Evolutionary conservation across 1,140 invertebrate genomes (phyloP).

Genomic region (Sitobion miscanthi): DNA sequence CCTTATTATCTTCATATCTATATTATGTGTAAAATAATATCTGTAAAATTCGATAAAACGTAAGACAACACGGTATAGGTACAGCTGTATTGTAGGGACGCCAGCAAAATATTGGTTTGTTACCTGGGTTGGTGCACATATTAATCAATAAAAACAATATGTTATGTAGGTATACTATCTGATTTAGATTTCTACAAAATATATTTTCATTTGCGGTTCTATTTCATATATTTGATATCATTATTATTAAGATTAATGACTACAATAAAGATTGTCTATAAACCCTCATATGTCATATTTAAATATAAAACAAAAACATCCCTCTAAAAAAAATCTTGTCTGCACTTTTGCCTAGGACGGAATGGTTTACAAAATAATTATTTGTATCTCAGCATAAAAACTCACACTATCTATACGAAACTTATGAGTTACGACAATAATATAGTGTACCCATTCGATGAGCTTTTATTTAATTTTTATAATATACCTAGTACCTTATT

Average conservation of each 20-base stretch:
- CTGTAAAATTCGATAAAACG: neutral
- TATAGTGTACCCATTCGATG: neutral
- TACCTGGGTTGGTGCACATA: neutral
- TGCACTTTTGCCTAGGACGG: no score
- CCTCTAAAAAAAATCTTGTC: no score
- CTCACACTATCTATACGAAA: neutral
- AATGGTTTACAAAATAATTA: neutral
- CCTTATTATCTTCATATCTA: no score
- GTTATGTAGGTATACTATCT: no score
- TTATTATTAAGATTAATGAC: no score
- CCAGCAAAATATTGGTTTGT: neutral
- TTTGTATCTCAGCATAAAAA: neutral
- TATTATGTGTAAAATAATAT: no score
- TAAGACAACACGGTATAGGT: neutral
- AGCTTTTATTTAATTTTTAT: neutral
- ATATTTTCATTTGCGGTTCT: no score
- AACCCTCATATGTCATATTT: no score
- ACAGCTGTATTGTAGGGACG: neutral
- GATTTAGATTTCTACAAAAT: no score
- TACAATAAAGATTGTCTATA: no score
- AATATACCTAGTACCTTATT: neutral
- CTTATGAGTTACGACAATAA: neutral
- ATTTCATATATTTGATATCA: no score
- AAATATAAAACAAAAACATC: no score
- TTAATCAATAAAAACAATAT: neutral